Conservation (phyloP, 2,797 vertebrate genomes). For the Pseudotriccus pelzelni region DNA sequence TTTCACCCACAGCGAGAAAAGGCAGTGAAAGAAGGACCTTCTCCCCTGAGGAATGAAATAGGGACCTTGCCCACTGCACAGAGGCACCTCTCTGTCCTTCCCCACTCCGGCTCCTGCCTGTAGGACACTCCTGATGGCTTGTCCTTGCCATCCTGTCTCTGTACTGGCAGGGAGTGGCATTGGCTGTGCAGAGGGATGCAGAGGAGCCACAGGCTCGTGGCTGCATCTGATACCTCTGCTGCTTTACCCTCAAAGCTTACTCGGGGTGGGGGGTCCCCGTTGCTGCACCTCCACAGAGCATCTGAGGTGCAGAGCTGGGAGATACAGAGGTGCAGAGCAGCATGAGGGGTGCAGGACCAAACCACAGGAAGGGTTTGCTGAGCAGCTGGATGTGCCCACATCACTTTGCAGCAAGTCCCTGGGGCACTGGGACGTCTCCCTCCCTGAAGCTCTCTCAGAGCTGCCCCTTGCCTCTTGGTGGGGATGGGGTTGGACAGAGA, state of each 20-base stretch:
- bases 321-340: too few species aligned
- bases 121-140: background rate
- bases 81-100: background rate
- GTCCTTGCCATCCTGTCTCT: background rate
- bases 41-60: background rate
- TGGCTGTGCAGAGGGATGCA: background rate
- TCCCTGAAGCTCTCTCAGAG: background rate
- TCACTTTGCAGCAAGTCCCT: background rate
- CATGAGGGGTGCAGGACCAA: rapidly evolving
- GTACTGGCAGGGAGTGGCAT: background rate
- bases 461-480: rapidly evolving
- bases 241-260: background rate
- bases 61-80: background rate
- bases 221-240: background rate
- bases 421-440: background rate
- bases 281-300: background rate
- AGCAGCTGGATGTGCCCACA: background rate
- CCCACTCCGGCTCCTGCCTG: rapidly evolving
- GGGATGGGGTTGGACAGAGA: background rate
- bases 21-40: background rate
- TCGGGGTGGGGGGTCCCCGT: rapidly evolving
- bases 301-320: background rate
- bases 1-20: background rate
- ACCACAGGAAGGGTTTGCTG: background rate
- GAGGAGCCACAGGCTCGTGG: background rate